Conservation (phyloP, 53 echinoderm and acorn worm genomes). For the Crossaster papposus region DNA sequence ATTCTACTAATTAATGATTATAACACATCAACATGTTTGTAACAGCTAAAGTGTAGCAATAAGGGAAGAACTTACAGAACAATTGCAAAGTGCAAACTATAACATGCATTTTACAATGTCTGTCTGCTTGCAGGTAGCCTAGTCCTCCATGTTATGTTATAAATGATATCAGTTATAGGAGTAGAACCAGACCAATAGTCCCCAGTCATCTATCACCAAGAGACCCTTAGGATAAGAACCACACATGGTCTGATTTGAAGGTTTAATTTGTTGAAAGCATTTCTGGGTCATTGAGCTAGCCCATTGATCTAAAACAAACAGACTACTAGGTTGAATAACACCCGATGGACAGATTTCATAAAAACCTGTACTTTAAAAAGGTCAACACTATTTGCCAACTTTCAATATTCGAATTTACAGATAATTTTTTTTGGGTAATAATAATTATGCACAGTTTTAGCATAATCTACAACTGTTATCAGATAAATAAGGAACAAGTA, state of each 20-base stretch:
- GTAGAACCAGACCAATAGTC: neutral
- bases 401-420: no score
- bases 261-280: slow-evolving; percentile 33
- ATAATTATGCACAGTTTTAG: neutral
- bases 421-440: no score
- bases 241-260: slow-evolving; percentile 12
- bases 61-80: neutral
- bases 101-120: neutral
- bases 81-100: neutral
- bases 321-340: slow-evolving; percentile 20
- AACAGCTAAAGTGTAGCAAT: neutral
- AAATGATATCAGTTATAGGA: slow-evolving; percentile 8
- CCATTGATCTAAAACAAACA: slow-evolving; percentile 13
- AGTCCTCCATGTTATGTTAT: neutral
- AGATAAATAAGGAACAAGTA: neutral
- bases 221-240: slow-evolving; percentile 30
- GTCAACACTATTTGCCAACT: neutral
- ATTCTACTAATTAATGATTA: no score
- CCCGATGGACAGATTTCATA: neutral
- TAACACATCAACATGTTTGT: neutral
- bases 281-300: slow-evolving; percentile 38
- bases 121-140: neutral
- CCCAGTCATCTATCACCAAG: slow-evolving; percentile 26
- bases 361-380: no score
- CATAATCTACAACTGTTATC: neutral